These are phyloP conservation scores for Nibea coibor DNA, from an alignment of 2,113 vertebrate species.

Conservation along the genomic window DNA sequence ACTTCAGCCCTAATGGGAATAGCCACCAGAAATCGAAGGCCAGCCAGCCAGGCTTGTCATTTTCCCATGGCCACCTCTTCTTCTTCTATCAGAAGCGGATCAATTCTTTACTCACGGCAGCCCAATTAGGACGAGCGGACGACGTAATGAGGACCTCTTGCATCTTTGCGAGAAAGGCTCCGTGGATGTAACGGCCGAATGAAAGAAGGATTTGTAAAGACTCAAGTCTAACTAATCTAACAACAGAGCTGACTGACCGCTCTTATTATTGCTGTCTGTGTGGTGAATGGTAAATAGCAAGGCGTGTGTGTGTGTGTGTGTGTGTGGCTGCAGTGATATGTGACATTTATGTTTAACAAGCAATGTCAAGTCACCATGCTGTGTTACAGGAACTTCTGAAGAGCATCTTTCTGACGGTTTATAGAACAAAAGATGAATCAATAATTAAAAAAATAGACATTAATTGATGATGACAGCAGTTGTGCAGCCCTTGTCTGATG, in stretches of 20 bases:
- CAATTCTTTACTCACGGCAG: slow-evolving; percentile 62
- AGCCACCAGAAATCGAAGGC: slow-evolving; percentile 69
- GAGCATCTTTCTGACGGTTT: not conserved
- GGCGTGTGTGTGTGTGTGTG: not conserved
- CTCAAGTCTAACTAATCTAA: slow-evolving; percentile 50
- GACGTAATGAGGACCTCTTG: slow-evolving; percentile 63
- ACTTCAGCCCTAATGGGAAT: slow-evolving; percentile 78
- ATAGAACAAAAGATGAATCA: not conserved
- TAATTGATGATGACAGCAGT: not conserved
- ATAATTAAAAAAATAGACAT: not conserved
- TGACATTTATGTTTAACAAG: not conserved
- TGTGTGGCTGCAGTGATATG: not conserved
- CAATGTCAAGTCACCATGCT: not conserved
- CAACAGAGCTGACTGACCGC: slow-evolving; percentile 48
- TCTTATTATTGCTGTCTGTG: slow-evolving; percentile 31
- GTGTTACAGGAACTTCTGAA: not conserved
- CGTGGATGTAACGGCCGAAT: slow-evolving; percentile 46
- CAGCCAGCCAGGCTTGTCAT: slow-evolving; percentile 56
- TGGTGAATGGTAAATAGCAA: not conserved
- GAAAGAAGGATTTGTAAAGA: slow-evolving; percentile 47
- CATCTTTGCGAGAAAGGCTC: slow-evolving; percentile 57
- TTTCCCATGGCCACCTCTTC: slow-evolving; percentile 53
- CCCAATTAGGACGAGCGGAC: slow-evolving; percentile 61
- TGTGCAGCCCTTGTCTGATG: not conserved
- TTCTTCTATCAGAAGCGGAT: slow-evolving; percentile 57